These are phyloP conservation scores for Carterocephalus palaemon DNA, from an alignment of 2,888 invertebrate genomes.

Conservation along the genomic window DNA sequence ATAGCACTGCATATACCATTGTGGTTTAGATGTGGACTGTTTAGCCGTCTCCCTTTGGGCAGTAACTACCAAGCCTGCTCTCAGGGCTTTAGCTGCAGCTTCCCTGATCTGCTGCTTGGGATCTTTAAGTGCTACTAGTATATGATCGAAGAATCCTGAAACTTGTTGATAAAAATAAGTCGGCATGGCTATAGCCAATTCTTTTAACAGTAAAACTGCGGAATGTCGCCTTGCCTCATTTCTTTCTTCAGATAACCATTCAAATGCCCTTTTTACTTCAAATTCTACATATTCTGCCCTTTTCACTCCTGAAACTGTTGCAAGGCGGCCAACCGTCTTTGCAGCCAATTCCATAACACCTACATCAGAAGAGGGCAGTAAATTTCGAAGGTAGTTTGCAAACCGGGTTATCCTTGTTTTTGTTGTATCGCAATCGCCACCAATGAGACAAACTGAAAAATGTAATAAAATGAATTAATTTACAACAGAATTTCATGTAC, in stretches of 20 bases:
- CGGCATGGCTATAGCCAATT: slow-evolving; percentile 96
- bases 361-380: slow-evolving; percentile 93
- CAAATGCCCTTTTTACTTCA: slow-evolving; percentile 96
- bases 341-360: slow-evolving; percentile 98
- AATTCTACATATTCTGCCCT: slow-evolving; percentile 99
- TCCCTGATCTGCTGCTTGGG: slow-evolving; percentile 94
- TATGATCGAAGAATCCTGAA: slow-evolving; percentile 94
- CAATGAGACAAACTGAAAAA: slow-evolving; percentile 91
- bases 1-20: slow-evolving; percentile 96
- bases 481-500: not conserved
- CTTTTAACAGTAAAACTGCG: slow-evolving; percentile 93
- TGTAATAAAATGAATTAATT: too few species aligned
- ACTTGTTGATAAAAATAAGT: slow-evolving; percentile 98
- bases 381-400: slow-evolving; percentile 93
- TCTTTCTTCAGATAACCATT: slow-evolving; percentile 94
- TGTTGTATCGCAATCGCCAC: slow-evolving; percentile 95
- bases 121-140: slow-evolving; percentile 94
- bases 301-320: slow-evolving; percentile 93
- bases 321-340: slow-evolving; percentile 95
- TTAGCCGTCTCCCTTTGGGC: slow-evolving; percentile 97
- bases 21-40: slow-evolving; percentile 90
- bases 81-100: slow-evolving; percentile 95
- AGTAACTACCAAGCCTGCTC: slow-evolving; percentile 96
- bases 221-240: slow-evolving; percentile 95
- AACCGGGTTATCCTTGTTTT: slow-evolving; percentile 94